Evolutionary conservation across 2,888 invertebrate genomes (phyloP).

Genomic region (Coelinius sp.): DNA sequence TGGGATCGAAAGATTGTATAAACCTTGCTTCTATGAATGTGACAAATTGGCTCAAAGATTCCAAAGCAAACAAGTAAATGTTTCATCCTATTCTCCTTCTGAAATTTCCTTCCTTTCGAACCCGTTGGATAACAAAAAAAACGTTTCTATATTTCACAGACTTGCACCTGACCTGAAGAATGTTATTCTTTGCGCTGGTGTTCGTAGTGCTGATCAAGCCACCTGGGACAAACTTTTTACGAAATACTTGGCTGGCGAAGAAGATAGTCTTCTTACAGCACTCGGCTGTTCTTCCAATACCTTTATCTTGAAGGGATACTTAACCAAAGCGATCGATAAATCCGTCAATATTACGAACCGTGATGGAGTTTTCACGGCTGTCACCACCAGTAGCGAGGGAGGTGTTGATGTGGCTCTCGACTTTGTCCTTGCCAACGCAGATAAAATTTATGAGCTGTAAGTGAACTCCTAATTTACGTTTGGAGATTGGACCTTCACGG

Average conservation of each 20-base stretch:
- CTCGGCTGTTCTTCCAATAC: conserved; percentile 70
- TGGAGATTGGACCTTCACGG: not conserved
- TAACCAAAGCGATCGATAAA: conserved; percentile 29
- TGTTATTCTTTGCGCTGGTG: conserved; percentile 71
- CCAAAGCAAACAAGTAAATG: conserved; percentile 37
- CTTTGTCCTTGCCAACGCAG: conserved; percentile 44
- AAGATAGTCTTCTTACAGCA: conserved; percentile 67
- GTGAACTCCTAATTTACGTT: conserved; percentile 7
- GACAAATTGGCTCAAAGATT: conserved; percentile 33
- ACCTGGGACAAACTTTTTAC: conserved; percentile 48
- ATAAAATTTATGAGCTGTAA: conserved; percentile 30
- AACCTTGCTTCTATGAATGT: conserved; percentile 53
- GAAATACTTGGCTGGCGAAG: conserved; percentile 47
- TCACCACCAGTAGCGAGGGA: conserved; percentile 40
- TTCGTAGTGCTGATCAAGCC: conserved; percentile 52
- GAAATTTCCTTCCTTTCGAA: not conserved
- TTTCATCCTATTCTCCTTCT: not conserved
- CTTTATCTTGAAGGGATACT: conserved; percentile 63
- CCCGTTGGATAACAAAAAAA: not conserved
- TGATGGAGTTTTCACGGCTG: conserved; percentile 51
- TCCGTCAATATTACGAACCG: conserved; percentile 45
- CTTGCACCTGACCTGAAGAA: conserved; percentile 70
- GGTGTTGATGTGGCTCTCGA: conserved; percentile 48
- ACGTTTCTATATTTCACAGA: conserved; percentile 56
- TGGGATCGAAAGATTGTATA: conserved; percentile 65